Base-by-base conservation (phyloP, 2,113 vertebrate genomes). In the Nesoenas mayeri region DNA sequence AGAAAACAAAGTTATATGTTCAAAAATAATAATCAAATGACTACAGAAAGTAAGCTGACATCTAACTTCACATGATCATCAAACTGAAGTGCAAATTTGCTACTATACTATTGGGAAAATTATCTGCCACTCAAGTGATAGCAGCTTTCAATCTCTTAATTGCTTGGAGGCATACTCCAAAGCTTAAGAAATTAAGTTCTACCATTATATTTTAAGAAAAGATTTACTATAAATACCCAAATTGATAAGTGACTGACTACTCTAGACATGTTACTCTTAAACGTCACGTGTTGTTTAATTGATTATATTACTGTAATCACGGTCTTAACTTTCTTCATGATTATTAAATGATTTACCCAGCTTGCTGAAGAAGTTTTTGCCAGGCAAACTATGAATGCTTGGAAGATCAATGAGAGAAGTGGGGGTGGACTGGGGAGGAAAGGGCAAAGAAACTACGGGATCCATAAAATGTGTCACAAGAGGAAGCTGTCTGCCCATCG, bases 381-480 rank as follows among this genome's bases (percentile, higher is more conserved):
- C 25, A 29, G 58, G 53, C 13, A 77, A 71, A 72, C 17, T 15
- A 86, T 7, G 17, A 86, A 69, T 13, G 31, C 29, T 56, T 38
- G 31, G 69, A 69, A 70, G 12, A 32, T 5, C 29, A 4, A 11
- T 53, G 28, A 14, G 38, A n/a, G 22, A 28, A 38, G 9, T 16
- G 15, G 12, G 8, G 3, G 18, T 6, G 44, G 1, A 2, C 6
- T 22, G 26, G 25, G 17, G 10, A 15, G 6, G 20, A 12, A 17
- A 9, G 44, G 44, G 44, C 44, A 47, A 47, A 47, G 18, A 57
- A 31, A 48, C 29, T 40, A 51, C 24, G 8, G 19, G 32, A 66
- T 60, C 51, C 65, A 65, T 65, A 47, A 77, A 78, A 60, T 3
- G 5, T 28, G 51, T 53, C 29, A 47, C 31, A 57, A 58, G 70